Evolutionary conservation across 92 coral and sea anemone genomes (phyloP), one percentile per base, ranked within the genome.

Genomic region (Porites divaricata): DNA sequence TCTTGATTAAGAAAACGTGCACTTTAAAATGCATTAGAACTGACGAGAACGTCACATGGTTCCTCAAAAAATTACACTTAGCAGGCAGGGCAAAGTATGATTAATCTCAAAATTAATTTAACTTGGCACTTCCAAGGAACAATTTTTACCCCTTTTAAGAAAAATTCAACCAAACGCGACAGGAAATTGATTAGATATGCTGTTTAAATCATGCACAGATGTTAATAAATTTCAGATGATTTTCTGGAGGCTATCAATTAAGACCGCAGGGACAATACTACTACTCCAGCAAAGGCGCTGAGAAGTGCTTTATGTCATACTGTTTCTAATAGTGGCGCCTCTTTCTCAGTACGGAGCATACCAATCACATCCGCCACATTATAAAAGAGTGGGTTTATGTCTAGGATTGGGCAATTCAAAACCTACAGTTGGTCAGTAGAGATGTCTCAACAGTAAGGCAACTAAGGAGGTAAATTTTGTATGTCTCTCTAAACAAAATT

Each of bases 201-300:
- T 25, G 7, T 74, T 26, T 25, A 25, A 56, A 50, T 2, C 48
- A 16, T 48, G 19, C 23, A 21, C 50, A 24, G 67, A 25, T 25
- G 52, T 13, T 75, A 25, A 56, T 63, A 24, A 75, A 12, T 75
- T 23, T 23, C 21, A 15, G 79, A 14, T 11, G 58, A 9, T 56
- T 77, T 77, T 78, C 72, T 64, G 1, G 24, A 22, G 83, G 83
- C 63, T 14, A 65, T 41, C 8, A 63, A 50, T 62, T 66, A 23
- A 64, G 41, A 41, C 8, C 45, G 20, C 48, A n/a, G 23, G 63
- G 24, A 63, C 49, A 77, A 35, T 35, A 35, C 4, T 3, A 35
- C 45, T 3, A 35, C 45, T 35, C 4, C 45, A 35, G 45, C 45
- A 35, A 35, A 35, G 45, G 45, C 45, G 0, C 45, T 3, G 45